A percentile compares a stretch with the other conserved stretches of the same genome.
Evolutionary conservation across 2,797 vertebrate genomes (phyloP).

Genomic region (Selene dorsalis): DNA sequence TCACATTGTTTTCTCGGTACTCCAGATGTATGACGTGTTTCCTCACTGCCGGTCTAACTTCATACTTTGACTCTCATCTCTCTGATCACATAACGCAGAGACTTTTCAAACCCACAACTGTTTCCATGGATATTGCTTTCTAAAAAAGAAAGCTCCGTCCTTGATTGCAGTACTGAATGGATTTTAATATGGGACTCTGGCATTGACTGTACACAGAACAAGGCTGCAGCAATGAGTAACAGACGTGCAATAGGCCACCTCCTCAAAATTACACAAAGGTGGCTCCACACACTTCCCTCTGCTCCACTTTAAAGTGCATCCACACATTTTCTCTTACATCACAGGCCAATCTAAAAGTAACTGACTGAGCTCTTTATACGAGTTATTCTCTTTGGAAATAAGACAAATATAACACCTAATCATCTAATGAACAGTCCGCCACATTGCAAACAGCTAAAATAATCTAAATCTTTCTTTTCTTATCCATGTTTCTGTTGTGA

Average conservation of each 20-base stretch:
- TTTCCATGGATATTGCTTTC: slow-evolving; percentile 73
- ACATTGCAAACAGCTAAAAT: too few relatives aligned
- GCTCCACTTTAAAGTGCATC: slow-evolving; percentile 2
- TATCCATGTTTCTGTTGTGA: background rate
- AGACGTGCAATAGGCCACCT: slow-evolving; percentile 24
- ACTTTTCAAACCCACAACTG: slow-evolving; percentile 41
- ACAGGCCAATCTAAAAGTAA: slow-evolving; percentile 13
- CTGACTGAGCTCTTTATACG: slow-evolving; percentile 4
- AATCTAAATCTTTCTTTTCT: background rate
- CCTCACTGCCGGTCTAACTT: slow-evolving; percentile 28
- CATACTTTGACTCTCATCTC: slow-evolving; percentile 29
- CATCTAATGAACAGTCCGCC: slow-evolving; percentile 4
- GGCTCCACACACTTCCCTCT: slow-evolving; percentile 15
- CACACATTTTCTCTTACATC: slow-evolving; percentile 18
- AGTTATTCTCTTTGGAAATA: background rate
- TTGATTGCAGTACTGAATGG: slow-evolving; percentile 48
- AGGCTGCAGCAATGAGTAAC: slow-evolving; percentile 29
- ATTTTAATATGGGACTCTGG: slow-evolving; percentile 41
- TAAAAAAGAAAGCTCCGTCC: slow-evolving; percentile 53
- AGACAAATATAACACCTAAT: background rate
- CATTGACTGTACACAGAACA: slow-evolving; percentile 29
- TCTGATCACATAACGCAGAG: slow-evolving; percentile 42
- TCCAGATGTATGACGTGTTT: slow-evolving; percentile 23
- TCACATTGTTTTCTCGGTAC: slow-evolving; percentile 24
- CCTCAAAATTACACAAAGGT: slow-evolving; percentile 44